Percentiles rank a stretch among this genome's conserved stretches.
Conservation (phyloP, 2,113 vertebrate species). For the Edolisoma coerulescens region DNA sequence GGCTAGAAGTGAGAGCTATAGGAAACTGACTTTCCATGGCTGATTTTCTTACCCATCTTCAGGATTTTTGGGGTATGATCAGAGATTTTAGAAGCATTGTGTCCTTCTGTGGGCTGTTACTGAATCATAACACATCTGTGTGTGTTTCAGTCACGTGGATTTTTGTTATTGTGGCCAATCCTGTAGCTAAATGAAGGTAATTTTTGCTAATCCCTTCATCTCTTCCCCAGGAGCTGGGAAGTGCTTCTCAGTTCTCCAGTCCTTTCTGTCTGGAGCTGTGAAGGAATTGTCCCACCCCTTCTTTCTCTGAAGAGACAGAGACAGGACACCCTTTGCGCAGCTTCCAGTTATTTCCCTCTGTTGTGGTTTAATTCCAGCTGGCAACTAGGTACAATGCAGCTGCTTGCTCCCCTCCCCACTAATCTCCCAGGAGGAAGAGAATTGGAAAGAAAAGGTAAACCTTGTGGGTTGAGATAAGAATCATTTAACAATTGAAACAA, state of each 20-base stretch:
- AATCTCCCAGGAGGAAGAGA: not conserved
- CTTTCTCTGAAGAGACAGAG: not conserved
- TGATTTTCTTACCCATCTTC: not conserved
- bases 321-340: not conserved
- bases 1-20: not conserved
- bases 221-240: not conserved
- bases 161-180: not conserved
- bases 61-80: not conserved
- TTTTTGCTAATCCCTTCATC: not conserved
- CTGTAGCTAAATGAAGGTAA: not conserved
- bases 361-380: not conserved
- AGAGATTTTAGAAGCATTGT: not conserved
- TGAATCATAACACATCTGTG: not conserved
- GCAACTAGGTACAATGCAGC: not conserved
- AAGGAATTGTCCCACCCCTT: not conserved
- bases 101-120: not conserved
- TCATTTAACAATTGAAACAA: not conserved
- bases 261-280: not conserved
- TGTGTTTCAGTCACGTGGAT: not conserved
- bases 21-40: not conserved
- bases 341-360: not conserved
- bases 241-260: not conserved
- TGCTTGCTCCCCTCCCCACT: not conserved
- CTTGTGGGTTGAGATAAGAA: not conserved
- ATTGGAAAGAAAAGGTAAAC: not conserved